Conservation (phyloP, 1,140 invertebrate species). For the Penaeus japonicus region DNA sequence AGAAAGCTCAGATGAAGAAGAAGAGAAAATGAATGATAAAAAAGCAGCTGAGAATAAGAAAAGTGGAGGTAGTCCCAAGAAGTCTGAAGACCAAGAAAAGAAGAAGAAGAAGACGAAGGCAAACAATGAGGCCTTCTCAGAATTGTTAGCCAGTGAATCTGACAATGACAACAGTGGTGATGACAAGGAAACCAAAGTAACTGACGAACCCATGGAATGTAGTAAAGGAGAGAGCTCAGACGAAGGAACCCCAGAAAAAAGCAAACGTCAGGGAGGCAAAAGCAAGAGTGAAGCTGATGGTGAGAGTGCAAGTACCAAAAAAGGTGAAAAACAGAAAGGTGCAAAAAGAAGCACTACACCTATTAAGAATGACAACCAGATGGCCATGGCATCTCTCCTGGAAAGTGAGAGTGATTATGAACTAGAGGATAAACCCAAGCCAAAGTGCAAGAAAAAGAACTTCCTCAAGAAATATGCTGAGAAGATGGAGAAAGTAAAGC, state of each 20-base stretch:
- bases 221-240: not conserved
- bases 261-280: not conserved
- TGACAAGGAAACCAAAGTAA: conserved; percentile 10
- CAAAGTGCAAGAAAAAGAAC: conserved; percentile 36
- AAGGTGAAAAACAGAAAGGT: not conserved
- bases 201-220: conserved; percentile 1
- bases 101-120: conserved; percentile 8
- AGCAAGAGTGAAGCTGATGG: too few relatives aligned
- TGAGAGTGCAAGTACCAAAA: not conserved
- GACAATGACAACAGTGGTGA: not conserved
- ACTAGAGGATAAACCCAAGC: conserved; percentile 37
- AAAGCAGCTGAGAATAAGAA: not conserved
- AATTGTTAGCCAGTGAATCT: not conserved
- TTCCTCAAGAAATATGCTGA: not conserved
- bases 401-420: conserved; percentile 45
- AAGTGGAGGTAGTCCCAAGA: not conserved
- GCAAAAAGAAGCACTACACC: not conserved
- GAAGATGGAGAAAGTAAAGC: not conserved
- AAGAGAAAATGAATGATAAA: not conserved
- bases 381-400: conserved; percentile 30
- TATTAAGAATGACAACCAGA: conserved; percentile 26
- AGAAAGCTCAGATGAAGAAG: not conserved
- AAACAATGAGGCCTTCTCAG: not conserved
- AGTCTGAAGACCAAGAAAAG: not conserved
- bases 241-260: not conserved